phyloP scores from a whole-genome alignment of 2,888 invertebrate genomes.

The Prenolepis imparis region DNA sequence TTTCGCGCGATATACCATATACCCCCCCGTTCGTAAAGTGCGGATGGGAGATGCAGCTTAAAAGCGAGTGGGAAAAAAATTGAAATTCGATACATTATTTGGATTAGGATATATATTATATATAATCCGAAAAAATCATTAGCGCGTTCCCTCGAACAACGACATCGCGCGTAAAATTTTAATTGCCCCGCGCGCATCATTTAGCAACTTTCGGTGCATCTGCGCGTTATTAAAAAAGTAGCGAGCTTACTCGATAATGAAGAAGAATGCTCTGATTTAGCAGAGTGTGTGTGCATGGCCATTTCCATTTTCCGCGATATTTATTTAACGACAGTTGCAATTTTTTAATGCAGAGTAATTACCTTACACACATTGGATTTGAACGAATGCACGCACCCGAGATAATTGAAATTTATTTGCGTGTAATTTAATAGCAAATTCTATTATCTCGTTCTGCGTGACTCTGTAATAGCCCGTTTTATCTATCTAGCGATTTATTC shows the following conservation, averaged over 20 bases:
- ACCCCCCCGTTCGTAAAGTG: slow-evolving; percentile 68
- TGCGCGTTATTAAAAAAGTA: slow-evolving; percentile 36
- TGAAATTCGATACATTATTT: slow-evolving; percentile 71
- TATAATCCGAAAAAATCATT: slow-evolving; percentile 14
- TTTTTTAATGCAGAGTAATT: slow-evolving; percentile 56
- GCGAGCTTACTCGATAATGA: slow-evolving; percentile 29
- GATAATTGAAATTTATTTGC: slow-evolving; percentile 51
- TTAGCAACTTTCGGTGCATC: not conserved
- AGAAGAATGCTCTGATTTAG: slow-evolving; percentile 52
- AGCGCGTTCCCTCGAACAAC: not conserved
- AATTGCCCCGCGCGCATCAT: slow-evolving; percentile 29
- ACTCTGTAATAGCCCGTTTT: slow-evolving; percentile 30
- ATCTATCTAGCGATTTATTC: slow-evolving; percentile 29
- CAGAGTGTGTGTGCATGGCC: slow-evolving; percentile 25
- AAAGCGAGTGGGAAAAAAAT: slow-evolving; percentile 71
- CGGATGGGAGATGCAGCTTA: slow-evolving; percentile 69
- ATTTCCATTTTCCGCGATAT: slow-evolving; percentile 54
- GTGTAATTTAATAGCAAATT: slow-evolving; percentile 52
- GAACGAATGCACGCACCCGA: slow-evolving; percentile 30
- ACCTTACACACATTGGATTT: slow-evolving; percentile 13
- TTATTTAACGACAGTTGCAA: slow-evolving; percentile 54
- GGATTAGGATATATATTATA: too few species aligned
- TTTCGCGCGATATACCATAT: slow-evolving; percentile 64
- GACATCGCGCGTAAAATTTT: slow-evolving; percentile 15
- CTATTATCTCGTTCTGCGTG: slow-evolving; percentile 29